Base-by-base conservation (phyloP, 2,888 invertebrate genomes). In the Osmoderma eremita region DNA sequence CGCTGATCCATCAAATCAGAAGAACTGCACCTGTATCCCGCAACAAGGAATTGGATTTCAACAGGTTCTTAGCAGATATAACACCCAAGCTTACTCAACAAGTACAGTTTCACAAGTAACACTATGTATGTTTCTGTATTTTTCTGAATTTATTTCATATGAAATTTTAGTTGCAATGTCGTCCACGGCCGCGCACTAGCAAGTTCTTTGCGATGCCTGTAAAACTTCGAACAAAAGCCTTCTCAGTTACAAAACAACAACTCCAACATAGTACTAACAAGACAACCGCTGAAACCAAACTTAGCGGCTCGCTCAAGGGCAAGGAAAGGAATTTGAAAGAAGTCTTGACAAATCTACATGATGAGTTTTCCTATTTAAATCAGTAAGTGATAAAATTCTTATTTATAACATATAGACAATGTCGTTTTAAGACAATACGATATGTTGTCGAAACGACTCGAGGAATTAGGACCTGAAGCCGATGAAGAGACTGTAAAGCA, bases 351-450 rank as follows among this genome's bases (percentile, higher is more conserved):
- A 81, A 82, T 68, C 72, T 83, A 8, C 82, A 83, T 67, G 75
- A 80, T 48, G 83, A 83, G 61, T 83, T 83, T 70, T 78, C 79
- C 22, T 17, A 63, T 2, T 71, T 83, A 48, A 82, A 81, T 58
- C 77, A 77, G 82, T 81, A 74, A 70, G 67, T 61, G n/a, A 41
- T 15, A 20, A 13, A 45, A 12, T 53, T 12, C 18, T 15, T 41
- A 12, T 38, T 42, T 39, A 48, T 50, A 30, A 51, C 42, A 17
- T 13, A 18, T 53, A 12, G 42, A 51, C 10, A 20, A 50, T 30
- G 45, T 30, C 63, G 62, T 70, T 73, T 38, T 63, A 13, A 81
- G 81, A 22, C 76, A 74, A 71, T 81, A 81, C 62, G 80, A 80
- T 64, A 75, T 75, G 0, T 71, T 81, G 13, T 75, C 75, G 1